phyloP scores from a whole-genome alignment of 2,797 vertebrate species.

The Gambusia yucatana region DNA sequence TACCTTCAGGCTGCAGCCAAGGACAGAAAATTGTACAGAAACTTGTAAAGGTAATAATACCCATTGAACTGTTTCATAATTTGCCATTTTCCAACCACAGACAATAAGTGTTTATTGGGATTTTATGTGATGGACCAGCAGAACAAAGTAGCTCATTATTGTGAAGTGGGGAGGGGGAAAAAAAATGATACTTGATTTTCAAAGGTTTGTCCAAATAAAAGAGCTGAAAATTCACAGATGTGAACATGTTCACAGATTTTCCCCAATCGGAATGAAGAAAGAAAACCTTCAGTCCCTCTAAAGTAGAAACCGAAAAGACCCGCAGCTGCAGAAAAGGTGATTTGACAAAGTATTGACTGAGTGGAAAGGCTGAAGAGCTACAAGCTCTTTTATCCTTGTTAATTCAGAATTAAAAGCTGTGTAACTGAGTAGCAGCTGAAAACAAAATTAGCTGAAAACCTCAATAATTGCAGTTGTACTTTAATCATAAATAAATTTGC shows the following conservation, averaged over 20 bases:
- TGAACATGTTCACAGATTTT: not conserved
- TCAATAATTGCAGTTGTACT: not conserved
- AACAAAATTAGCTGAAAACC: conserved; percentile 8
- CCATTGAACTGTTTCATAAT: not conserved
- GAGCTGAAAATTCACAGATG: not conserved
- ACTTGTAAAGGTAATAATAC: not conserved
- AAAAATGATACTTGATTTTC: not conserved
- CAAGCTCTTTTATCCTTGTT: not conserved
- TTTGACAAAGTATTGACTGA: not conserved
- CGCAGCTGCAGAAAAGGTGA: not conserved
- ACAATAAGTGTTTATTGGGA: not conserved
- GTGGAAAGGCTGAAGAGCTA: not conserved
- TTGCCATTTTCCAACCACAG: not conserved
- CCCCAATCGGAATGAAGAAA: not conserved
- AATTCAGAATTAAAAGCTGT: conserved; percentile 9
- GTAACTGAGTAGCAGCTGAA: not conserved
- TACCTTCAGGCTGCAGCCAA: conserved; percentile 11
- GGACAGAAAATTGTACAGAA: conserved; percentile 11
- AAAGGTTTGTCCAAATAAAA: not conserved
- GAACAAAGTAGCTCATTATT: not conserved
- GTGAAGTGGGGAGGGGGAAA: not conserved
- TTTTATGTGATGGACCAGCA: not conserved
- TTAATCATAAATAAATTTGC: conserved; percentile 47
- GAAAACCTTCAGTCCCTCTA: not conserved
- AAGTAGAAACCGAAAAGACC: not conserved